A percentile compares a stretch with the other conserved stretches of the same genome.
Conservation (phyloP, 2,113 vertebrate species). For the Empidonax alnorum region DNA sequence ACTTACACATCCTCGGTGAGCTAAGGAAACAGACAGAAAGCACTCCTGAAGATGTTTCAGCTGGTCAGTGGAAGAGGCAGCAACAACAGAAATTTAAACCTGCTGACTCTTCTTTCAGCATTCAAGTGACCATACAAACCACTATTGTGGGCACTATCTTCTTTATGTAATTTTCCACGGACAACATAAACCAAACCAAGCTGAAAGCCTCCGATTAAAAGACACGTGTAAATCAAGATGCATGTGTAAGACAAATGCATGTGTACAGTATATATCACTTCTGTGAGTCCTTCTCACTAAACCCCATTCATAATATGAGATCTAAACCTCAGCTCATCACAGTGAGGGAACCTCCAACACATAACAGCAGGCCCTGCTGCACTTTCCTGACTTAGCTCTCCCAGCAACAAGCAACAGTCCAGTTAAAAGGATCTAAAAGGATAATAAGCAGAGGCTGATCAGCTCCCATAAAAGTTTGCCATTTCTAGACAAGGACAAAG, state of each 20-base stretch:
- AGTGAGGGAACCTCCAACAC: neutral
- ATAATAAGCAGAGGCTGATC: neutral
- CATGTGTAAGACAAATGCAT: neutral
- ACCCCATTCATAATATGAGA: neutral
- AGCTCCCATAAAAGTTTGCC: neutral
- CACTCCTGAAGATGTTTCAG: neutral
- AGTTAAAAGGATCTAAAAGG: neutral
- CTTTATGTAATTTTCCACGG: neutral
- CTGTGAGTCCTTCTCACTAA: neutral
- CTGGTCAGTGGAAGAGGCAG: neutral
- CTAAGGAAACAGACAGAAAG: neutral
- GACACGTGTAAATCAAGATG: neutral
- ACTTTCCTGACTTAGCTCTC: neutral
- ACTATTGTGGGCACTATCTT: neutral
- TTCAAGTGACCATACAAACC: neutral
- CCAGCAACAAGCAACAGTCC: neutral
- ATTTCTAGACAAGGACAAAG: neutral
- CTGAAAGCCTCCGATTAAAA: neutral
- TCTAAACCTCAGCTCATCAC: neutral
- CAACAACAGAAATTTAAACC: neutral
- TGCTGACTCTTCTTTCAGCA: neutral
- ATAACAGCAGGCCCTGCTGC: rapidly evolving
- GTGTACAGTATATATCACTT: neutral
- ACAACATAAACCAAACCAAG: neutral
- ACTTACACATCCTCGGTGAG: neutral